Percentiles rank a stretch among this genome's conserved stretches.
These are phyloP conservation scores for Sympetrum striolatum DNA, from an alignment of 2,888 invertebrate genomes.

Conservation along the genomic window DNA sequence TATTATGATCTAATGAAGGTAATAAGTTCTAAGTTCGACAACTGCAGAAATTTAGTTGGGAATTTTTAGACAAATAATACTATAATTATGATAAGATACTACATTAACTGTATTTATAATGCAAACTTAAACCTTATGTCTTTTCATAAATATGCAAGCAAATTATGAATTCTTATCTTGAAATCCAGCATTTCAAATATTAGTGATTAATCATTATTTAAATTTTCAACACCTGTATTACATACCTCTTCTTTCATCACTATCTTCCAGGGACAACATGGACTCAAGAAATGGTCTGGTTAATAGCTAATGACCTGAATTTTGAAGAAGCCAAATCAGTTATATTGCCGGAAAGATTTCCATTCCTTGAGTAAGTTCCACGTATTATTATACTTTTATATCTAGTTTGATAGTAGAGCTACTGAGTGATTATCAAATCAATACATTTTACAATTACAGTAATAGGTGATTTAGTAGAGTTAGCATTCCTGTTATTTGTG, in stretches of 20 bases:
- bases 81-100: no score
- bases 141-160: no score
- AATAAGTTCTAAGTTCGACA: no score
- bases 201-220: background rate
- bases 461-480: no score
- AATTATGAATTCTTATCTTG: background rate
- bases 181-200: background rate
- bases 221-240: background rate
- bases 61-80: no score
- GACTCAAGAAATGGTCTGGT: constrained; percentile 79
- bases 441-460: background rate
- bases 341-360: constrained; percentile 68
- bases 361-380: constrained; percentile 73
- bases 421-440: background rate
- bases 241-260: background rate
- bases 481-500: no score
- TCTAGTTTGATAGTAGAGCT: constrained; percentile 48
- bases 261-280: constrained; percentile 72
- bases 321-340: constrained; percentile 64
- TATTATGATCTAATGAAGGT: no score
- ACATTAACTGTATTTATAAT: no score
- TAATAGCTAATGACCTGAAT: constrained; percentile 69
- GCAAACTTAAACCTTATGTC: no score
- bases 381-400: constrained; percentile 3
- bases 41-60: no score